These are phyloP conservation scores for Micromesistius poutassou DNA, from an alignment of 2,797 vertebrate species.

Conservation along the genomic window DNA sequence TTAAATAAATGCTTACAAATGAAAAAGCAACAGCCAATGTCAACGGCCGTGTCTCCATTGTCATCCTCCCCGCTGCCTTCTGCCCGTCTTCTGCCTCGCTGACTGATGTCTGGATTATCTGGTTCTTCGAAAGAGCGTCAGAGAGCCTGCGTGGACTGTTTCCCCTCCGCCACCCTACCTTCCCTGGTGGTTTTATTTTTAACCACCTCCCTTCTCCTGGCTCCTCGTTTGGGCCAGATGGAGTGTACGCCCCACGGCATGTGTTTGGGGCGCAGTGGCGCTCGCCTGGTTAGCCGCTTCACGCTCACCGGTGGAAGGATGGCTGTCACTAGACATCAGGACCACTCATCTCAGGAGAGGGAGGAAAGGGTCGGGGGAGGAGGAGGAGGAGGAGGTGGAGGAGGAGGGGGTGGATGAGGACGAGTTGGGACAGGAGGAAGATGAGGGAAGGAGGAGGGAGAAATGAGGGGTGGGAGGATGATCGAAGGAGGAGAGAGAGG, in stretches of 20 bases:
- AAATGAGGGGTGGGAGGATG: not conserved
- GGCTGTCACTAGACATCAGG: constrained; percentile 72
- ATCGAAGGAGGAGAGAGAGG: too few relatives aligned
- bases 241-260: constrained; percentile 67
- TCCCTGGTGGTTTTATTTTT: constrained; percentile 69
- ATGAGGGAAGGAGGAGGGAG: too few relatives aligned
- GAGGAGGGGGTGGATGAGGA: too few relatives aligned
- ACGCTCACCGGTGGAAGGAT: constrained; percentile 65
- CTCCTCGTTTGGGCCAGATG: constrained; percentile 69
- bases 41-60: constrained; percentile 35
- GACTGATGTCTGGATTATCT: constrained; percentile 2
- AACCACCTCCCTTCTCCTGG: constrained; percentile 48
- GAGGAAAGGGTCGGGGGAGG: constrained; percentile 15
- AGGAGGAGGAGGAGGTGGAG: too few relatives aligned
- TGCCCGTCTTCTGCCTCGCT: constrained; percentile 41
- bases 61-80: constrained; percentile 7
- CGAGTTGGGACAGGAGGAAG: too few relatives aligned
- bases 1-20: constrained; percentile 44
- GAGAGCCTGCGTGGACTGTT: not conserved
- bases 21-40: constrained; percentile 51
- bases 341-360: constrained; percentile 69
- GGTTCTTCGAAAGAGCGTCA: not conserved
- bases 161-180: constrained; percentile 49
- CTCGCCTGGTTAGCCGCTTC: constrained; percentile 63
- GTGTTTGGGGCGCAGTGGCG: constrained; percentile 64